Conservation (phyloP, 2,888 invertebrate species). For the Sinopyrophorus schimmeli region DNA sequence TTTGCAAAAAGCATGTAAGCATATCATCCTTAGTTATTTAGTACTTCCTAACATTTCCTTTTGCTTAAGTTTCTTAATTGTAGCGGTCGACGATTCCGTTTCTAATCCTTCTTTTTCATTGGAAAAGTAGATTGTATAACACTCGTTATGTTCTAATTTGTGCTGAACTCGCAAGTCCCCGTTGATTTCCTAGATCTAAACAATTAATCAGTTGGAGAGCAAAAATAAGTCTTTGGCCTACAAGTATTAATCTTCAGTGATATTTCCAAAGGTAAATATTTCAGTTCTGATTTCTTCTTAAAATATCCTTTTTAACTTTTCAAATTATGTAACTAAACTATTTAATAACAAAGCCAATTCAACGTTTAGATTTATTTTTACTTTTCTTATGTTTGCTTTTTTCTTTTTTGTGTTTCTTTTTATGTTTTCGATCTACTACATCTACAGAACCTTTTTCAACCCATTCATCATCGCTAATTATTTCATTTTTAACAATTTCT, state of each 20-base stretch:
- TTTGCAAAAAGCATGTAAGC: slow-evolving; percentile 98
- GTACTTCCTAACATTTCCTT: slow-evolving; percentile 52
- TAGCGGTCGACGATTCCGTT: slow-evolving; percentile 59
- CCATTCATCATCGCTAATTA: slow-evolving; percentile 56
- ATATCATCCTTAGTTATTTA: slow-evolving; percentile 78
- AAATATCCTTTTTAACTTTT: too few species aligned
- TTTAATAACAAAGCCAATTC: too few species aligned
- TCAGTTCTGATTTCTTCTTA: too few species aligned
- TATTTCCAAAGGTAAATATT: too few species aligned
- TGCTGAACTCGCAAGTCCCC: slow-evolving; percentile 83
- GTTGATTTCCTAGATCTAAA: slow-evolving; percentile 63
- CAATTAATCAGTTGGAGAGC: slow-evolving; percentile 81
- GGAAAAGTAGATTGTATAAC: slow-evolving; percentile 93
- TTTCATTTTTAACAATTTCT: slow-evolving; percentile 39
- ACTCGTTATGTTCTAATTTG: slow-evolving; percentile 92
- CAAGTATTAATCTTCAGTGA: too few species aligned
- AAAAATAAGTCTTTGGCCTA: too few species aligned
- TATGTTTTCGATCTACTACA: slow-evolving; percentile 36
- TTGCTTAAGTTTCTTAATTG: slow-evolving; percentile 60
- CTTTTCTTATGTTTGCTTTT: slow-evolving; percentile 36
- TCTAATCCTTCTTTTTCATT: slow-evolving; percentile 84
- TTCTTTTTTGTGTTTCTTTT: slow-evolving; percentile 52
- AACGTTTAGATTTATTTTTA: slow-evolving; percentile 35
- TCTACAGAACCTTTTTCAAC: slow-evolving; percentile 57
- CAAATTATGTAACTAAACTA: too few species aligned